Evolutionary conservation across 2,888 invertebrate species (phyloP), one percentile per base, ranked within the genome.

Genomic region (Incurvaria masculella): DNA sequence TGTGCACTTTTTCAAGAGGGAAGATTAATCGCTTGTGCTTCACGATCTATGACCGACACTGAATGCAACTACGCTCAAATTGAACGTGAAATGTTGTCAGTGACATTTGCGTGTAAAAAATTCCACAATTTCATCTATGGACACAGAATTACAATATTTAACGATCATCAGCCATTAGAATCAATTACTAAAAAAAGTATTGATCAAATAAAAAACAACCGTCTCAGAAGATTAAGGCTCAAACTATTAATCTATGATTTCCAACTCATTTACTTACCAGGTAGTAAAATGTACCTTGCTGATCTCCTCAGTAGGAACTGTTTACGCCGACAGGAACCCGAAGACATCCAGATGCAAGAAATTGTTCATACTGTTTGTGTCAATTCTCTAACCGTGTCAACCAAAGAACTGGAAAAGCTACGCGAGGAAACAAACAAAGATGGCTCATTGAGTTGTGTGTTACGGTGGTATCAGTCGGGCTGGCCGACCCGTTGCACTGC

Each of bases 61-160:
- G 43, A 43, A 43, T 17, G 17, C n/a, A 26, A 43, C 8, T 26
- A 43, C 14, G 45, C 56, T 6, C 57, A 58, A 51, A 56, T 58
- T 17, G 58, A 59, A 48, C 57, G 58, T 42, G 55, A 57, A 47
- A 49, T 56, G 39, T 44, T 58, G n/a, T 52, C 56, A n/a, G 50
- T 55, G 23, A 51, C 55, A 5, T 57, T 54, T 38, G 51, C 51
- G 2, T 55, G 55, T 49, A 17, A 49, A 17, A 55, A 55, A 49
- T 57, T 56, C 39, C 55, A 57, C 33, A 41, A 44, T 2, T 56
- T 49, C 21, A 56, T 58, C 20, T 59, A 56, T 40, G 58, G 56
- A 23, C 21, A 47, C 19, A 21, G 50, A 26, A 40, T 55, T 11
- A 42, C 18, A 10, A 23, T 51, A 18, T 23, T 26, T 6, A 53